These are phyloP conservation scores for Lochmaea crataegi DNA, from an alignment of 2,888 invertebrate genomes.

Conservation along the genomic window DNA sequence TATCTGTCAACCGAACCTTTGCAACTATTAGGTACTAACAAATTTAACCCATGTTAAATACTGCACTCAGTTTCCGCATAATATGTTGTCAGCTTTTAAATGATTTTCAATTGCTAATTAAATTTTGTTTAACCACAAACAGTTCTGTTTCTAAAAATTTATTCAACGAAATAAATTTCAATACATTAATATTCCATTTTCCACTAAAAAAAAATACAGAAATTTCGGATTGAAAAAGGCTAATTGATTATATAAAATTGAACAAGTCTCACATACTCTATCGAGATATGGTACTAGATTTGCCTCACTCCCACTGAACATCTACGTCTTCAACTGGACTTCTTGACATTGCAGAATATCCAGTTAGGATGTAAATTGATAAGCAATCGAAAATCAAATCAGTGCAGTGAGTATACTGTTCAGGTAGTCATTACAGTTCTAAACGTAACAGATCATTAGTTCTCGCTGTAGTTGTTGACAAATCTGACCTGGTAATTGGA, in stretches of 20 bases:
- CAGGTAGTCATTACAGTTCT: constrained; percentile 2
- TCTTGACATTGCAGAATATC: no score
- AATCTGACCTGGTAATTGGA: constrained; percentile 6
- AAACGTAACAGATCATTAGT: constrained; percentile 8
- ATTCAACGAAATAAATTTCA: no score
- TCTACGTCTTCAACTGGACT: no score
- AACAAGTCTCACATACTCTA: no score
- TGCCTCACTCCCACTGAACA: no score
- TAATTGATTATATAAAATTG: no score
- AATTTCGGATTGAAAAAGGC: no score
- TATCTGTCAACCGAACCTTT: constrained; percentile 8
- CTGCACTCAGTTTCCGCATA: not conserved
- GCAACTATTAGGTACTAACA: constrained; percentile 14
- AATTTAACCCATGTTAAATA: constrained; percentile 12
- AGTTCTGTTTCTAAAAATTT: not conserved
- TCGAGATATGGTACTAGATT: no score
- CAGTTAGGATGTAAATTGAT: not conserved
- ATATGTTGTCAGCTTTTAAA: not conserved
- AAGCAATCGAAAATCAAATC: constrained; percentile 11
- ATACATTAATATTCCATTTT: no score
- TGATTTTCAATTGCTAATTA: not conserved
- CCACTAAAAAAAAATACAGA: no score
- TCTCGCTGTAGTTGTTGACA: constrained; percentile 8
- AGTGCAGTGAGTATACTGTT: not conserved
- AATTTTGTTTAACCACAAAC: not conserved